These are phyloP conservation scores for Hemiscyllium ocellatum DNA, from an alignment of 2,113 vertebrate genomes.

Conservation along the genomic window DNA sequence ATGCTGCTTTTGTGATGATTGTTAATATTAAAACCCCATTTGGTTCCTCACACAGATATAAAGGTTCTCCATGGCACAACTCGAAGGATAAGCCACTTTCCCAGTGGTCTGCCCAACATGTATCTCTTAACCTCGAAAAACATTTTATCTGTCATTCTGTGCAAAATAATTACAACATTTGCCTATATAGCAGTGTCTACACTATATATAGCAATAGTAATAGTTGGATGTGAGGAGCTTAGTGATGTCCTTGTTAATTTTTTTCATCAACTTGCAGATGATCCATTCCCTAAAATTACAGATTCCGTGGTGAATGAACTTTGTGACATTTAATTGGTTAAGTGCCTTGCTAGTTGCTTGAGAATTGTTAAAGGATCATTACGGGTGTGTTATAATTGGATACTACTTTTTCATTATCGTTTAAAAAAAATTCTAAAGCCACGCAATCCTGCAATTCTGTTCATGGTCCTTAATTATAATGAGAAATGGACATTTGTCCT, in stretches of 20 bases:
- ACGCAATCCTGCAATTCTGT: not conserved
- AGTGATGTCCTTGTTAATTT: not conserved
- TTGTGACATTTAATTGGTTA: conserved; percentile 29
- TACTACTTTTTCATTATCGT: not conserved
- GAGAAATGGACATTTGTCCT: not conserved
- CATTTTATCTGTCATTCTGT: not conserved
- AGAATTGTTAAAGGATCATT: not conserved
- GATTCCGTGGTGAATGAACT: not conserved
- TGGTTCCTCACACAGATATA: not conserved
- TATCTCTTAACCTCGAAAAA: not conserved
- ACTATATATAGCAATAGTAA: not conserved
- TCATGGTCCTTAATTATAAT: not conserved
- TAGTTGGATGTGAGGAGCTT: not conserved
- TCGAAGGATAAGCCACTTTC: not conserved
- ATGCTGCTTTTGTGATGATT: not conserved
- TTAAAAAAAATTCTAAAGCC: not conserved
- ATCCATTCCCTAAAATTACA: conserved; percentile 3
- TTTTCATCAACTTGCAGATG: not conserved
- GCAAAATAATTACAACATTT: not conserved
- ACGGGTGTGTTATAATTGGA: not conserved
- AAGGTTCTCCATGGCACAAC: not conserved
- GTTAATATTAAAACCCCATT: not conserved
- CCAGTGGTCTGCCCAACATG: no score
- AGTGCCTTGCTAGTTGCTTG: not conserved
- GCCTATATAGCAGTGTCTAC: not conserved